phyloP scores from a whole-genome alignment of 2,888 invertebrate genomes.

The Penaeus monodon region DNA sequence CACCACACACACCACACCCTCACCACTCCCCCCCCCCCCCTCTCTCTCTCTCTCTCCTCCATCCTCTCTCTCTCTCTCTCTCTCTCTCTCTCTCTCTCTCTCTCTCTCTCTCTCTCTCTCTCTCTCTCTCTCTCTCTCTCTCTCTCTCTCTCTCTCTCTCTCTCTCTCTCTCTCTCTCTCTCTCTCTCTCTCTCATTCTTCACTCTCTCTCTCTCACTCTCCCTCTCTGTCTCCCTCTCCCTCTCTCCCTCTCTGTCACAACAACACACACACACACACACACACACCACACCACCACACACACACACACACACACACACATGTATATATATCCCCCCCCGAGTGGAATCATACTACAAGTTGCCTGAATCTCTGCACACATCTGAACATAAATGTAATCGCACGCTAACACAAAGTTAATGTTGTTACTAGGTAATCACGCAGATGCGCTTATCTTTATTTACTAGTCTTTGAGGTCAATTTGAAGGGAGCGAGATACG shows the following conservation, averaged over 20 bases:
- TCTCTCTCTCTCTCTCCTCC: too few relatives aligned
- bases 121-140: neutral
- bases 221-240: neutral
- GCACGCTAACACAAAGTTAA: neutral
- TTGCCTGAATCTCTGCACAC: too few relatives aligned
- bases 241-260: too few relatives aligned
- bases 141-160: conserved; percentile 4
- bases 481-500: too few relatives aligned
- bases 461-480: too few relatives aligned
- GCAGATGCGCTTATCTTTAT: too few relatives aligned
- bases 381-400: neutral
- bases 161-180: conserved; percentile 12
- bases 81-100: conserved; percentile 1
- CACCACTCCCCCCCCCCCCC: too few relatives aligned
- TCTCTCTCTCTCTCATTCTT: neutral
- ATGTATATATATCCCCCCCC: neutral
- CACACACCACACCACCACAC: neutral
- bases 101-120: conserved; percentile 16
- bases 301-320: neutral
- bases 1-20: neutral
- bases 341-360: too few relatives aligned
- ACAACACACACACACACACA: conserved; percentile 32
- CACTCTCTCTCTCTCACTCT: neutral
- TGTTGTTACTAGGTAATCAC: too few relatives aligned
- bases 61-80: neutral